Evolutionary conservation across 1,140 invertebrate genomes (phyloP), one percentile per base, ranked within the genome.

Genomic region (Atta texana): DNA sequence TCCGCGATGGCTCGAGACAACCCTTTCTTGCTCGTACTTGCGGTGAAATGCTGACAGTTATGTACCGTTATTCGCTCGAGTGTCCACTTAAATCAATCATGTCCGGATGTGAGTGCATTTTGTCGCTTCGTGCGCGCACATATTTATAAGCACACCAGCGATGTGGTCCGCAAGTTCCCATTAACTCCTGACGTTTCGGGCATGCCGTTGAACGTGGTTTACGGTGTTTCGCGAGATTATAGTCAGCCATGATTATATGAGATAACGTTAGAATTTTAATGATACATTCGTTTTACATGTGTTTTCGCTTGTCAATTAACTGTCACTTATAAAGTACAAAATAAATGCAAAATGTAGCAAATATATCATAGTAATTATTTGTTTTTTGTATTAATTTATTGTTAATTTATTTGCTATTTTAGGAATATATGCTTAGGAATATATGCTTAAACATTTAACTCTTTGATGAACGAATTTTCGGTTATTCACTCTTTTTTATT

Each of bases 21-120:
- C 5, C 53, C 63, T 66, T 55, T 61, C 39, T 64, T 82, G 21
- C 49, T 21, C 34, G 1, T 34, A 16, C 24, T 28, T n/a, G n/a
- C 59, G 64, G 63, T 55, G 53, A 80, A 80, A 86, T n/a, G 31
- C 68, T 51, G 64, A 71, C 55, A 18, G 53, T 84, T 74, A 84
- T 24, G 14, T 66, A 55, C 85, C 76, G 77, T 86, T 86, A 87
- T 68, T 74, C 14, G 69, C 53, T 63, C 21, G 28, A 81, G 78
- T 74, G 55, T 49, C 77, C 57, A 31, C 78, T 72, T 66, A 72
- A 84, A 87, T 87, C 85, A 84, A 69, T 84, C 85, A 44, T 18
- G 44, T 82, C 71, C 34, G 34, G 44, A 66, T 51, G 55, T 14
- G 39, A 66, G 12, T 59, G 75, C 75, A 55, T n/a, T 51, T 80